phyloP scores from a whole-genome alignment of 2,888 invertebrate genomes.

The Linyphia triangularis region DNA sequence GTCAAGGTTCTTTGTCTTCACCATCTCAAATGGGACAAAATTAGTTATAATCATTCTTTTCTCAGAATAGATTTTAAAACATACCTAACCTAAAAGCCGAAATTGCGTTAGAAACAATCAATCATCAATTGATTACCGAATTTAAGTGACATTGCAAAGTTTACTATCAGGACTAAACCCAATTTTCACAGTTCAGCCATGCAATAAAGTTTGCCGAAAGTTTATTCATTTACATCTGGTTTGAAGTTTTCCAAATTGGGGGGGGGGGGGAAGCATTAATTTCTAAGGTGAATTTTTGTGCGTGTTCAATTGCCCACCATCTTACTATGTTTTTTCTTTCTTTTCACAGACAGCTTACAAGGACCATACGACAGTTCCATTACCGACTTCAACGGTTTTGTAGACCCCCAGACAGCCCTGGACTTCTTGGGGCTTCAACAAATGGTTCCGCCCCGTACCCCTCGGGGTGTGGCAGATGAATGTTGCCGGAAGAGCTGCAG shows the following conservation, averaged over 20 bases:
- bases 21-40: no score
- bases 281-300: background rate
- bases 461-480: slow-evolving; percentile 58
- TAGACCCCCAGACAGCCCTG: slow-evolving; percentile 42
- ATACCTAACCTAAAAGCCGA: no score
- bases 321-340: background rate
- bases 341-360: slow-evolving; percentile 41
- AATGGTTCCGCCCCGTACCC: slow-evolving; percentile 6
- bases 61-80: no score
- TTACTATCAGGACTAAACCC: background rate
- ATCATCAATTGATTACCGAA: no score
- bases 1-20: no score
- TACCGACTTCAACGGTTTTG: slow-evolving; percentile 48
- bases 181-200: background rate
- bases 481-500: slow-evolving; percentile 55
- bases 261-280: no score
- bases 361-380: slow-evolving; percentile 23
- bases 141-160: background rate
- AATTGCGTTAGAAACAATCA: no score
- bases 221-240: no score
- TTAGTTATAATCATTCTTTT: no score
- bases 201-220: no score
- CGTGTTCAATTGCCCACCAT: background rate
- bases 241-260: no score
- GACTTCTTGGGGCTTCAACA: slow-evolving; percentile 44